Evolutionary conservation across 2,113 vertebrate genomes (phyloP).

Genomic region (Bagarius yarrelli): DNA sequence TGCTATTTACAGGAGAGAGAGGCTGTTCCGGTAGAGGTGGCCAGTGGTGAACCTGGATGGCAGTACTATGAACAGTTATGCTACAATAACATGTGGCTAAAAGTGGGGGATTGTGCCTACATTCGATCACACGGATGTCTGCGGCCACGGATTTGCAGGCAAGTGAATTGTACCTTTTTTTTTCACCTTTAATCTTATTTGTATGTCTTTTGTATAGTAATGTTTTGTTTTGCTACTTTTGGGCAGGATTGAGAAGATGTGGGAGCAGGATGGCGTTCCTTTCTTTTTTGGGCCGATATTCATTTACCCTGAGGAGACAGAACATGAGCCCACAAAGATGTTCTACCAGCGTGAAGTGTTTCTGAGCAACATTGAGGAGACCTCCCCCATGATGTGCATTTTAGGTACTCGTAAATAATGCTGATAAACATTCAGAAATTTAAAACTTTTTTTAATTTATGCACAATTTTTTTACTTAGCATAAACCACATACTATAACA

Average conservation of each 20-base stretch:
- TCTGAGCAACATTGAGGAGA: conserved; percentile 92
- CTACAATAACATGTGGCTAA: conserved; percentile 90
- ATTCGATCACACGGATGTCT: conserved; percentile 91
- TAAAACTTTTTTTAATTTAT: neutral
- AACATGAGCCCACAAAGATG: conserved; percentile 98
- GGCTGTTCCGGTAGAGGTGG: conserved; percentile 89
- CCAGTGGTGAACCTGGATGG: conserved; percentile 85
- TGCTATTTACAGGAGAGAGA: conserved; percentile 80
- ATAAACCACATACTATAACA: neutral
- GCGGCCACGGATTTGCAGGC: conserved; percentile 89
- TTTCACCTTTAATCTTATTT: neutral
- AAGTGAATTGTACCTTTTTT: conserved; percentile 18
- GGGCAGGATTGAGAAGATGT: conserved; percentile 86
- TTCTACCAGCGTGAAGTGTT: conserved; percentile 99
- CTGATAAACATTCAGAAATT: neutral
- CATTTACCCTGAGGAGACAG: conserved; percentile 94
- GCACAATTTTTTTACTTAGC: neutral
- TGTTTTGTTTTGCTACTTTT: conserved; percentile 7
- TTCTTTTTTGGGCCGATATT: conserved; percentile 98
- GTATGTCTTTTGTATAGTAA: neutral
- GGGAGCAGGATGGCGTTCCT: conserved; percentile 85
- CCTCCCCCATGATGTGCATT: conserved; percentile 89
- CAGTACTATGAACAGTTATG: conserved; percentile 91
- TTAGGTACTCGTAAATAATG: conserved; percentile 72
- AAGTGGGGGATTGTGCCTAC: conserved; percentile 94